These are phyloP conservation scores for Leptonema lineaticorne DNA, from an alignment of 1,140 invertebrate species.

Conservation along the genomic window DNA sequence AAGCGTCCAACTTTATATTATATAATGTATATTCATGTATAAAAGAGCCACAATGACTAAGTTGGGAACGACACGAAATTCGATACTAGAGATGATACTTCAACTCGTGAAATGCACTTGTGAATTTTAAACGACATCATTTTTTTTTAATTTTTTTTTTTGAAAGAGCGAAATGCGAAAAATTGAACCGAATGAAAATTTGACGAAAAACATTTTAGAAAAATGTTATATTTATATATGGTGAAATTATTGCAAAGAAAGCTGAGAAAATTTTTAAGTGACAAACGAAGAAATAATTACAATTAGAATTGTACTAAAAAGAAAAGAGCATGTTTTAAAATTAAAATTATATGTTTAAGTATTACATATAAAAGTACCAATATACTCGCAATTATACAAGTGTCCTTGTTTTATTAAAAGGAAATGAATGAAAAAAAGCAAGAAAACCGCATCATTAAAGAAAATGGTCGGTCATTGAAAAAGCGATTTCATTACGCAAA, in stretches of 20 bases:
- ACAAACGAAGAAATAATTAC: too few relatives aligned
- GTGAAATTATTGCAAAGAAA: too few relatives aligned
- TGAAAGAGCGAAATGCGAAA: not conserved
- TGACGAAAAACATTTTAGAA: not conserved
- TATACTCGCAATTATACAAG: not conserved
- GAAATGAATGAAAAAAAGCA: constrained; percentile 12
- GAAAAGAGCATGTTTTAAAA: too few relatives aligned
- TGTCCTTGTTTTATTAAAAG: constrained; percentile 3
- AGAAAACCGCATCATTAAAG: constrained; percentile 11
- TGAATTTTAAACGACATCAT: not conserved
- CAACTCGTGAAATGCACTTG: too few relatives aligned
- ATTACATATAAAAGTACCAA: too few relatives aligned
- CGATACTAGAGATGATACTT: not conserved
- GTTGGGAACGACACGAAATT: not conserved
- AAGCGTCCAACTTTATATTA: not conserved
- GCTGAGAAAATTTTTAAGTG: too few relatives aligned
- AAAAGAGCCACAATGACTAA: not conserved
- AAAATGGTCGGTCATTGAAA: constrained; percentile 5
- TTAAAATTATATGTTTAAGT: too few relatives aligned
- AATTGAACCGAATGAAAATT: not conserved
- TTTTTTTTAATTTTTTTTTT: too few relatives aligned
- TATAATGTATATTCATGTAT: too few relatives aligned
- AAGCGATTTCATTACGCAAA: constrained; percentile 4
- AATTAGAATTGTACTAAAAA: too few relatives aligned
- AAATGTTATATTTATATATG: not conserved